Percentiles rank a stretch among this genome's conserved stretches.
phyloP scores from a whole-genome alignment of 2,888 invertebrate genomes.

The Shargacucullia verbasci region DNA sequence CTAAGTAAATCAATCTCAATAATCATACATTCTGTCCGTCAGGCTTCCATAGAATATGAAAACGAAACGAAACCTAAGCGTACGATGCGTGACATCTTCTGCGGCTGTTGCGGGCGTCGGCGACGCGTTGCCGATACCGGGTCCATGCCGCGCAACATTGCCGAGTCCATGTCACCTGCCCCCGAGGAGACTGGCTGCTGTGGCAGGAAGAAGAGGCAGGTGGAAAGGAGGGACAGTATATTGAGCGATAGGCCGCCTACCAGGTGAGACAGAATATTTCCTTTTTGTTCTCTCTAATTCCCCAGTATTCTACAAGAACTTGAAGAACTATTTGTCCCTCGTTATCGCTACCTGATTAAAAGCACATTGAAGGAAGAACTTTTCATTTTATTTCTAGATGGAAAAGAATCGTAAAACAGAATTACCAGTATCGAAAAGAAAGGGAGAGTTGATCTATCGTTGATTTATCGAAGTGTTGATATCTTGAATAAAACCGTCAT shows the following conservation, averaged over 20 bases:
- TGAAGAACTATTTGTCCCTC: too few species aligned
- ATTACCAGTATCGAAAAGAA: too few species aligned
- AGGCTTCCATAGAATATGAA: constrained; percentile 82
- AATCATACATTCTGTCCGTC: constrained; percentile 4
- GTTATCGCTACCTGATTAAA: too few species aligned
- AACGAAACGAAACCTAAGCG: constrained; percentile 83
- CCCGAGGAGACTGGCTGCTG: constrained; percentile 78
- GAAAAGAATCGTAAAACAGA: too few species aligned
- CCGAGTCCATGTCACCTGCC: constrained; percentile 64
- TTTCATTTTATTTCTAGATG: too few species aligned
- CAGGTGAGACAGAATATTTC: constrained; percentile 62
- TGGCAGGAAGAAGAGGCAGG: constrained; percentile 78
- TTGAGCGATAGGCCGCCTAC: constrained; percentile 83
- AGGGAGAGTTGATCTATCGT: too few species aligned
- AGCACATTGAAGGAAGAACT: too few species aligned
- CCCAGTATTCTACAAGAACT: background rate
- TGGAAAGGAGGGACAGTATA: constrained; percentile 88
- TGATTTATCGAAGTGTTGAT: too few species aligned
- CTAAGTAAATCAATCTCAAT: too few species aligned
- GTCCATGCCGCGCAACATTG: constrained; percentile 53
- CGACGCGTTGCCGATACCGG: constrained; percentile 66
- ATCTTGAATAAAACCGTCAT: too few species aligned
- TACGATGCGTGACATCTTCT: constrained; percentile 83
- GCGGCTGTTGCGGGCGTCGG: constrained; percentile 76
- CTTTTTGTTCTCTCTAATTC: too few species aligned